phyloP scores from a whole-genome alignment of 2,113 vertebrate species.

The Nothobranchius kuhntae region DNA sequence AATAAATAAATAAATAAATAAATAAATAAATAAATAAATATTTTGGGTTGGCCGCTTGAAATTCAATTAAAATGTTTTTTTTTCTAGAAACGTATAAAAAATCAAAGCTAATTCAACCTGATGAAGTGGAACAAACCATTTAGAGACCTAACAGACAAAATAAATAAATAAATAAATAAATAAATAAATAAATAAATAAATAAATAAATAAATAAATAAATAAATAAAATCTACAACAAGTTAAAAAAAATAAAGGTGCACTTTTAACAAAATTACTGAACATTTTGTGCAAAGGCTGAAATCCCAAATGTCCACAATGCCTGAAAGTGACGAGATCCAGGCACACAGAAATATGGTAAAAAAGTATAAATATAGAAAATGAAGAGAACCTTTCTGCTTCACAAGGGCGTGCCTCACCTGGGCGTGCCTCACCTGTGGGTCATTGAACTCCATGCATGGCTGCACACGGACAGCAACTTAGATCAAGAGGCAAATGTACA shows the following conservation, averaged over 20 bases:
- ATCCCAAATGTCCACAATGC: neutral
- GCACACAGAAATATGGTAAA: neutral
- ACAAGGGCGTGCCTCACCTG: too few relatives aligned
- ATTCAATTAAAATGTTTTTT: too few relatives aligned
- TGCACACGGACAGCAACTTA: too few relatives aligned
- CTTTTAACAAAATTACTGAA: neutral
- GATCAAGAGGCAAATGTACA: too few relatives aligned
- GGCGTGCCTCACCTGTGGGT: too few relatives aligned
- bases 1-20: neutral
- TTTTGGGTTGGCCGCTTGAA: too few relatives aligned
- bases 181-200: too few relatives aligned
- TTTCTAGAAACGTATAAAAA: too few relatives aligned
- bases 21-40: slow-evolving; percentile 2
- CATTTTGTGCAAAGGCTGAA: slow-evolving; percentile 1
- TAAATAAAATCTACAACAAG: neutral
- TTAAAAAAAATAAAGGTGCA: neutral
- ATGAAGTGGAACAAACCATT: neutral
- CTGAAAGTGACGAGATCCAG: neutral
- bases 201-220: neutral
- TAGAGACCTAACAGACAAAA: neutral
- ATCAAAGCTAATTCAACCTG: too few relatives aligned
- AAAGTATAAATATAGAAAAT: neutral
- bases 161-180: neutral
- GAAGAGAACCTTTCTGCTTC: too few relatives aligned
- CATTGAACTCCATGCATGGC: too few relatives aligned